These are phyloP conservation scores for Megalops atlanticus DNA, from an alignment of 2,113 vertebrate species.

Conservation along the genomic window DNA sequence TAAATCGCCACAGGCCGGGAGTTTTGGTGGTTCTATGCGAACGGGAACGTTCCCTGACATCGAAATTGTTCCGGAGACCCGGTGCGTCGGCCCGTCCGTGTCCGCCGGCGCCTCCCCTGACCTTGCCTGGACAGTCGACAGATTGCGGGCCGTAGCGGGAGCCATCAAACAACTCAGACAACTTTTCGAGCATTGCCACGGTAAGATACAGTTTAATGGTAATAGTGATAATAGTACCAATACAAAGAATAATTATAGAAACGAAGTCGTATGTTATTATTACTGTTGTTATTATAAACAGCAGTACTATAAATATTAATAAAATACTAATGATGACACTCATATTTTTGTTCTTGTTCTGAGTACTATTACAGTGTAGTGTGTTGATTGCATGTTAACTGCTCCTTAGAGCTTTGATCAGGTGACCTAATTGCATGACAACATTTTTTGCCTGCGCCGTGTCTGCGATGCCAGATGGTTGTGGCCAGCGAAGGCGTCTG, in stretches of 20 bases:
- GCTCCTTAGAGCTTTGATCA: too few species aligned
- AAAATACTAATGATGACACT: too few species aligned
- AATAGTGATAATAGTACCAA: background rate
- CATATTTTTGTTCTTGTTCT: too few species aligned
- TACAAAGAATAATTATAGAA: background rate
- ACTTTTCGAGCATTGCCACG: constrained; percentile 15
- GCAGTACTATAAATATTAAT: background rate
- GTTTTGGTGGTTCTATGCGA: background rate
- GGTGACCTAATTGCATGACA: too few species aligned
- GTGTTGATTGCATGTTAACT: too few species aligned
- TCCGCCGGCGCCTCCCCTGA: background rate
- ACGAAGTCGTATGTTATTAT: background rate
- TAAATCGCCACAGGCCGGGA: background rate
- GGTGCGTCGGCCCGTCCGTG: background rate
- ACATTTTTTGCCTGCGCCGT: background rate
- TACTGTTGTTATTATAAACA: background rate
- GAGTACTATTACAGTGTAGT: too few species aligned
- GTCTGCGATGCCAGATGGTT: background rate
- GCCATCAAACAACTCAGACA: constrained; percentile 13
- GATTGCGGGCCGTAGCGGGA: constrained; percentile 15
- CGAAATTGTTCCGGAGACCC: background rate
- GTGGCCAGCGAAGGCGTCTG: background rate
- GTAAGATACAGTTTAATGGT: constrained; percentile 10
- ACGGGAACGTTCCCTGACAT: background rate
- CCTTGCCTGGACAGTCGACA: constrained; percentile 24